Evolutionary conservation across 2,888 invertebrate species (phyloP), one percentile per base, ranked within the genome.

Genomic region (Phalera bucephala): DNA sequence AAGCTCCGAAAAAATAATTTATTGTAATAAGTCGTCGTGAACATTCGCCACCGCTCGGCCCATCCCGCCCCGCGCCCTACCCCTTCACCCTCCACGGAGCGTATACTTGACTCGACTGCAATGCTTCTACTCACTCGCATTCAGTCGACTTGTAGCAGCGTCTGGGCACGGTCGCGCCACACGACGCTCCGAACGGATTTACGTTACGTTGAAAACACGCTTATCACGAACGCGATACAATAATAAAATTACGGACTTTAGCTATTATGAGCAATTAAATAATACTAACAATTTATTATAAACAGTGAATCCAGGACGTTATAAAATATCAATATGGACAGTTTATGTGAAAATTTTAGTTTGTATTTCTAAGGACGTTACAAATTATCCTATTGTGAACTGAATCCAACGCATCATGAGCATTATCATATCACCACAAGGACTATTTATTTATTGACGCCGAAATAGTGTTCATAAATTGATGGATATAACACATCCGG

Each of bases 1-100:
- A 82, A 86, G 80, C 81, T 80, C 71, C 72, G 77, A 78, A 78
- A 86, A 84, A 70, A 86, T 82, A 81, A 87, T 86, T 86, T 87
- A 85, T 86, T 87, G 80, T 87, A 86, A 86, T 87, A 86, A 84
- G 82, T 80, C 80, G 71, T 88, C 89, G 90, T 82, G 83, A 79
- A 76, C 80, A 78, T 78, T 90, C 90, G 90, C 85, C 82, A 78
- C 80, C 71, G 72, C 75, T 90, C 90, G 89, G 84, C 72, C 76
- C 80, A 75, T 79, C 81, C 70, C 72, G 67, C 67, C 78, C 75
- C 78, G 66, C 79, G 55, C 78, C 74, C 73, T 64, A 49, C 74
- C 72, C 78, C 29, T 11, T 10, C 10, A 7, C 11, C 19, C 77
- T 60, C 79, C 48, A 62, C 72, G 62, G 62, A 76, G 60, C 72